Evolutionary conservation across 1,140 invertebrate species (phyloP), one percentile per base, ranked within the genome.

Genomic region (Druon quercuslanigerum): DNA sequence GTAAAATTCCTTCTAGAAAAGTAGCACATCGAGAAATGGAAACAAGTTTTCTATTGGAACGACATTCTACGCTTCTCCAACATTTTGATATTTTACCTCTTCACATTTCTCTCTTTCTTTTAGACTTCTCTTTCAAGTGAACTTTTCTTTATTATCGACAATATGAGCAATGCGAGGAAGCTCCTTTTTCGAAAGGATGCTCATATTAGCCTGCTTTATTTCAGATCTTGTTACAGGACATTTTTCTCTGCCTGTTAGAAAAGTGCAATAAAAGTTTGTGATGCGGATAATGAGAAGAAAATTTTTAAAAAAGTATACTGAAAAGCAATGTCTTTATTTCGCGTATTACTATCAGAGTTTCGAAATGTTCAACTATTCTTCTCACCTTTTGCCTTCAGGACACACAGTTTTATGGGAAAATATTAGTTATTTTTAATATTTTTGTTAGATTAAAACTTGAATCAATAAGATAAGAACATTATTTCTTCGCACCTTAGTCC

Each of bases 81-180:
- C 56, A 57, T 57, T 57, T 12, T 57, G 17, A 20, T 20, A 13
- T 57, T 25, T 33, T 20, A 20, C 9, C 1, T 25, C 25, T 57
- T 12, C 9, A 46, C 9, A 57, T 56, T 56, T 56, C 0, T 56
- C 11, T 56, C 17, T 19, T 19, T 17, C 20, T 19, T 8, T 12
- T 66, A n/a, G 33, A 66, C 20, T 66, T 66, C 13, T 66, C 16
- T 40, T 66, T 66, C 33, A 25, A 9, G 14, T 66, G 20, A 66
- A 66, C 25, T 66, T 66, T 66, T 46, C 33, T 66, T 66, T 33
- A 66, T 66, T 66, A 66, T 66, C 60, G 60, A 7, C 13, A 66
- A 66, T 40, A 40, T 66, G 60, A 40, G 20, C 7, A 13, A 20
- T 20, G 9, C 54, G 19, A 56, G 3, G 25, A 14, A 66, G 20